phyloP scores from a whole-genome alignment of 2,888 invertebrate genomes.

The Scelioninae gen. 2 region DNA sequence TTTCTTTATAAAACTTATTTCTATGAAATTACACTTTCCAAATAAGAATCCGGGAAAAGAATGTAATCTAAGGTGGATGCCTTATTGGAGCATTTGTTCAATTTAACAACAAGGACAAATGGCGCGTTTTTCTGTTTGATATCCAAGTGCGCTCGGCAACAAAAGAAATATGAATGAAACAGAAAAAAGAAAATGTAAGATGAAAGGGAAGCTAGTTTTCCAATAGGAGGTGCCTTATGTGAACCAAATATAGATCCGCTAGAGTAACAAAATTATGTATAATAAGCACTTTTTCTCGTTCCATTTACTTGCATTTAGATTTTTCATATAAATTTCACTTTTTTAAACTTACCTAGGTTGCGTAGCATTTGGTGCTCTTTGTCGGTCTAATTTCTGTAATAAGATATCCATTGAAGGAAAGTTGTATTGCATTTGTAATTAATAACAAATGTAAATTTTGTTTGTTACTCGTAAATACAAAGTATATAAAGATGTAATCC shows the following conservation, averaged over 20 bases:
- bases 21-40: background rate
- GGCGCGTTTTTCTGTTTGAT: slow-evolving; percentile 18
- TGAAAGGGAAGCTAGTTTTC: slow-evolving; percentile 19
- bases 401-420: no score
- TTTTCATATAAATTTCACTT: slow-evolving; percentile 6
- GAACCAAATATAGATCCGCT: slow-evolving; percentile 11
- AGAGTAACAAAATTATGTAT: slow-evolving; percentile 24
- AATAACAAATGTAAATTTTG: no score
- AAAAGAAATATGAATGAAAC: slow-evolving; percentile 26
- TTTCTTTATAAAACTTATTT: background rate
- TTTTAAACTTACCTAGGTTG: background rate
- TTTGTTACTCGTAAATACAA: no score
- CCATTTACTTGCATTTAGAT: background rate
- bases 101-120: slow-evolving; percentile 29
- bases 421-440: no score
- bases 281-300: slow-evolving; percentile 2
- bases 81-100: slow-evolving; percentile 19
- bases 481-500: no score
- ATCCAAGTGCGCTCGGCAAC: slow-evolving; percentile 13
- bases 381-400: no score
- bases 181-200: slow-evolving; percentile 16
- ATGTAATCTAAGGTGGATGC: slow-evolving; percentile 5
- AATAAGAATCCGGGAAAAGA: background rate
- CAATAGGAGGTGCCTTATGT: slow-evolving; percentile 5
- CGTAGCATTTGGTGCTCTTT: no score